phyloP scores from a whole-genome alignment of 2,797 vertebrate genomes.

The Morus bassanus region DNA sequence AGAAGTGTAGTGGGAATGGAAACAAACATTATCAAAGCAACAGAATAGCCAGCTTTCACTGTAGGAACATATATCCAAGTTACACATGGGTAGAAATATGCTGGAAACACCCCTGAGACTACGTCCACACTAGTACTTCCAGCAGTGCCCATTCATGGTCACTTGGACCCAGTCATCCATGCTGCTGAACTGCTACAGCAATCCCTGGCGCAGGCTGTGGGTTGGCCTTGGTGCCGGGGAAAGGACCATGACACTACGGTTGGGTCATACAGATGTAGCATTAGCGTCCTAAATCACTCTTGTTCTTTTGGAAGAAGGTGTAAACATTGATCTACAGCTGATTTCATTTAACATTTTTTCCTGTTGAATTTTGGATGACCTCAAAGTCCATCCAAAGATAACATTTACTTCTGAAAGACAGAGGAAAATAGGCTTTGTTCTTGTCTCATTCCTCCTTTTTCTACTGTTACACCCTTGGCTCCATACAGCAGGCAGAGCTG shows the following conservation, averaged over 20 bases:
- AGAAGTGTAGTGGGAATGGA: not conserved
- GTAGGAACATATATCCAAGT: fast-evolving
- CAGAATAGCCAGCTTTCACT: not conserved
- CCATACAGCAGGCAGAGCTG: not conserved
- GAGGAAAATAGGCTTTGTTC: not conserved
- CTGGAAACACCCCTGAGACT: not conserved
- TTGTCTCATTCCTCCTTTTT: not conserved
- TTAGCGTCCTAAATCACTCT: not conserved
- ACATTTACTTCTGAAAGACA: not conserved
- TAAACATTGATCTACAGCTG: not conserved
- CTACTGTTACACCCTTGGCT: not conserved
- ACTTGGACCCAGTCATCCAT: not conserved
- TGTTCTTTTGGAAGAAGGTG: not conserved
- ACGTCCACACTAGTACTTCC: fast-evolving
- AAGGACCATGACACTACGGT: not conserved
- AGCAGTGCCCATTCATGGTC: not conserved
- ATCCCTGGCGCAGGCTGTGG: not conserved
- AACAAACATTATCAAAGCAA: not conserved
- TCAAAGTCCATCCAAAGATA: not conserved
- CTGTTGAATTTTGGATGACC: not conserved
- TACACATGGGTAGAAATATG: not conserved
- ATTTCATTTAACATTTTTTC: not conserved
- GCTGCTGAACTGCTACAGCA: not conserved
- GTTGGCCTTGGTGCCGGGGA: not conserved
- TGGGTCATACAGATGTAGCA: fast-evolving